Percentiles rank a stretch among this genome's conserved stretches.
Conservation (phyloP, 2,888 invertebrate genomes). For the Netelia inedita region DNA sequence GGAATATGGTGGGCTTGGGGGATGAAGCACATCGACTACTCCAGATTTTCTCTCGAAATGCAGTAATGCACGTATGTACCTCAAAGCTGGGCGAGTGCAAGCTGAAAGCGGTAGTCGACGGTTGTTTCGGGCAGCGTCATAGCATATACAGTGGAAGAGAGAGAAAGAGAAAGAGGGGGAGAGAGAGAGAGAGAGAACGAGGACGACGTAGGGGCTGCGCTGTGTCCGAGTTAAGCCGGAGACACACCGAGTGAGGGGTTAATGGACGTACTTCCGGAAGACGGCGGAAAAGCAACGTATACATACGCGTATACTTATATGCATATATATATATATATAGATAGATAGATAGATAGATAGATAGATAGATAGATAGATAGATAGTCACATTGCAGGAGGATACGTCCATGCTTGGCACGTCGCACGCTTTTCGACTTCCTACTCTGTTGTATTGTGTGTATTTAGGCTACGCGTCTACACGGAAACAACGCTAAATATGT, state of each 20-base stretch:
- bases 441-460: not conserved
- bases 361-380: conserved; percentile 8
- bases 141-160: conserved; percentile 1
- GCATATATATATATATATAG: conserved; percentile 30
- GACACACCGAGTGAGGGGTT: conserved; percentile 65
- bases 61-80: conserved; percentile 36
- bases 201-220: conserved; percentile 60
- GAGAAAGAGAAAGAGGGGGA: conserved; percentile 32
- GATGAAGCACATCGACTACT: conserved; percentile 19
- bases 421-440: conserved; percentile 37
- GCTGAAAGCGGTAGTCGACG: conserved; percentile 31
- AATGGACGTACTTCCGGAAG: conserved; percentile 67
- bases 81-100: conserved; percentile 41
- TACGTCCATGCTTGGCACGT: conserved; percentile 39
- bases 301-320: conserved; percentile 33
- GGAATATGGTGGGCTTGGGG: not conserved
- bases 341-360: conserved; percentile 3
- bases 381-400: conserved; percentile 16
- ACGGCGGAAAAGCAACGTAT: conserved; percentile 50
- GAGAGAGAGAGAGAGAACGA: conserved; percentile 70
- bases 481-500: not conserved
- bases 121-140: conserved; percentile 48
- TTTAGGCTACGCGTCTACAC: not conserved
- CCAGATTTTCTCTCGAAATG: conserved; percentile 60
- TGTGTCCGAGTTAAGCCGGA: conserved; percentile 63